Percentiles rank a stretch among this genome's conserved stretches.
Evolutionary conservation across 2,888 invertebrate species (phyloP).

Genomic region (Diachrysia chrysitis): DNA sequence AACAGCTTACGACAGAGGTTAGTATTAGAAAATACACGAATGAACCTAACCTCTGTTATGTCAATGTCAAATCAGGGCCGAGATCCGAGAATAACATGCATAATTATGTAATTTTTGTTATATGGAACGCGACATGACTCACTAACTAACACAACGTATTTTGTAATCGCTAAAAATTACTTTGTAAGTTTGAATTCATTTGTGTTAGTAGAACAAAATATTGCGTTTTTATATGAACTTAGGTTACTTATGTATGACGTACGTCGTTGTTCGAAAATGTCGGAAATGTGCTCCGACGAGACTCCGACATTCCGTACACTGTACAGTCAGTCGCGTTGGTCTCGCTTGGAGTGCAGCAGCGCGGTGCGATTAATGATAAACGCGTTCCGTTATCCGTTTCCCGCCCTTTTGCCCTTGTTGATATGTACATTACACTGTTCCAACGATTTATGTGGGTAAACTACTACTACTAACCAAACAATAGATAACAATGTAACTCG

Average conservation of each 20-base stretch:
- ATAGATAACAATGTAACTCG: neutral
- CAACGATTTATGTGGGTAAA: conserved; percentile 20
- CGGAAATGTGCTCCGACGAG: conserved; percentile 9
- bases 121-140: conserved; percentile 20
- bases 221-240: neutral
- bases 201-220: neutral
- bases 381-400: conserved; percentile 33
- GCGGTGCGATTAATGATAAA: conserved; percentile 34
- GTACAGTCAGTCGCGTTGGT: conserved; percentile 26
- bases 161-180: conserved; percentile 1
- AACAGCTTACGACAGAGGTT: conserved; percentile 82
- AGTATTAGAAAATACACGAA: conserved; percentile 42
- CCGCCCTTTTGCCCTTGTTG: conserved; percentile 53
- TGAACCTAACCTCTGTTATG: conserved; percentile 44
- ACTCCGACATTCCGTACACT: conserved; percentile 13
- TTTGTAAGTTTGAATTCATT: neutral
- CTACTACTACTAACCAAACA: neutral
- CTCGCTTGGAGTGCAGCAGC: conserved; percentile 19
- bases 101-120: neutral
- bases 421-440: conserved; percentile 22
- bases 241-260: neutral
- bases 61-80: conserved; percentile 36
- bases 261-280: neutral
- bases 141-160: conserved; percentile 8
- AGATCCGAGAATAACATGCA: neutral